Conservation (phyloP, 2,888 invertebrate genomes). For the Listrodromus nycthemerus region DNA sequence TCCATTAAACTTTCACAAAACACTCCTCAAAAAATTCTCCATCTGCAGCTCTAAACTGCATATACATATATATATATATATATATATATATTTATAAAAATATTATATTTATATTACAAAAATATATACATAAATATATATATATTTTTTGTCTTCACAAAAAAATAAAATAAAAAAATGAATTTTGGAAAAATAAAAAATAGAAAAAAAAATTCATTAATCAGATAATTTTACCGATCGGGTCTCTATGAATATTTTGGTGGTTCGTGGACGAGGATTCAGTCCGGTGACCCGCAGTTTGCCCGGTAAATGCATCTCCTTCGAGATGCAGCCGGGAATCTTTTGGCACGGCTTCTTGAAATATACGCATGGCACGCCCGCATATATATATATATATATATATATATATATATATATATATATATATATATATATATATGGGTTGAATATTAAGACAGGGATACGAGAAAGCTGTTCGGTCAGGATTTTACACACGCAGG, state of each 20-base stretch:
- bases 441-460: not conserved
- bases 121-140: no score
- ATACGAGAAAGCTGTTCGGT: conserved; percentile 2
- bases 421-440: not conserved
- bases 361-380: conserved; percentile 9
- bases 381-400: not conserved
- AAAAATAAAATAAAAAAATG: not conserved
- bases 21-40: no score
- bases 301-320: conserved; percentile 58
- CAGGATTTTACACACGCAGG: conserved; percentile 11
- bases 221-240: no score
- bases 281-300: conserved; percentile 78
- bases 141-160: no score
- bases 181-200: not conserved
- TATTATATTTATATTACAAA: no score
- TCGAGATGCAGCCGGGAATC: conserved; percentile 37
- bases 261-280: conserved; percentile 64
- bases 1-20: no score
- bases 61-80: no score
- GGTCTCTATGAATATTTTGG: not conserved
- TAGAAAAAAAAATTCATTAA: not conserved
- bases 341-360: conserved; percentile 35
- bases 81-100: no score
- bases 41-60: no score
- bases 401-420: not conserved